Percentiles rank a stretch among this genome's conserved stretches.
phyloP scores from a whole-genome alignment of 2,888 invertebrate genomes.

The Scaptomyza parva region DNA sequence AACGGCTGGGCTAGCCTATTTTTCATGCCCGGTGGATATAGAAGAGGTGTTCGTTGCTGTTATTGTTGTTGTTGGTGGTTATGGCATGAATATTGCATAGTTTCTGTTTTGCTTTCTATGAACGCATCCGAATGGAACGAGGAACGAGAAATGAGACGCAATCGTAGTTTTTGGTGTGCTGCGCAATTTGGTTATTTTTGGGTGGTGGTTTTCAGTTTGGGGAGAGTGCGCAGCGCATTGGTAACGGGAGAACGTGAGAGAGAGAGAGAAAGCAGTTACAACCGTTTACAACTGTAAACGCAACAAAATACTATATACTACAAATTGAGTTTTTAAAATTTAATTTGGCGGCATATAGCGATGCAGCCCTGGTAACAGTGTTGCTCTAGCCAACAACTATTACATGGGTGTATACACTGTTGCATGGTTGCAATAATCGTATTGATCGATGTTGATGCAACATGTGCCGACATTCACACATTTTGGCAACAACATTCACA shows the following conservation, averaged over 20 bases:
- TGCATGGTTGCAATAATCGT: constrained; percentile 1
- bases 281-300: neutral
- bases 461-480: constrained; percentile 48
- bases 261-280: constrained; percentile 4
- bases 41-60: constrained; percentile 49
- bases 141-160: constrained; percentile 66
- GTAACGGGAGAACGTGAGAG: neutral
- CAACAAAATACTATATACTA: neutral
- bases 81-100: constrained; percentile 29
- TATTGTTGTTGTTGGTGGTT: constrained; percentile 1
- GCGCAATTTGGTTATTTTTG: constrained; percentile 58
- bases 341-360: constrained; percentile 1
- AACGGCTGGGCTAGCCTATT: constrained; percentile 54
- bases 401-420: constrained; percentile 45
- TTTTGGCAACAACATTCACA: constrained; percentile 32
- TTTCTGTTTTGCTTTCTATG: constrained; percentile 61
- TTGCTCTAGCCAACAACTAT: neutral
- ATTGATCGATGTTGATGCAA: constrained; percentile 42
- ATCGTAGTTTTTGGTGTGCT: constrained; percentile 45
- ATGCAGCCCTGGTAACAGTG: constrained; percentile 26
- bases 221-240: constrained; percentile 15
- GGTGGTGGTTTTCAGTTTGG: constrained; percentile 48
- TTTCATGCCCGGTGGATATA: constrained; percentile 24
- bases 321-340: neutral
- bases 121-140: constrained; percentile 63